A percentile compares a stretch with the other conserved stretches of the same genome.
phyloP scores from a whole-genome alignment of 2,113 vertebrate species.

The Hypocryptadius cinnamomeus region DNA sequence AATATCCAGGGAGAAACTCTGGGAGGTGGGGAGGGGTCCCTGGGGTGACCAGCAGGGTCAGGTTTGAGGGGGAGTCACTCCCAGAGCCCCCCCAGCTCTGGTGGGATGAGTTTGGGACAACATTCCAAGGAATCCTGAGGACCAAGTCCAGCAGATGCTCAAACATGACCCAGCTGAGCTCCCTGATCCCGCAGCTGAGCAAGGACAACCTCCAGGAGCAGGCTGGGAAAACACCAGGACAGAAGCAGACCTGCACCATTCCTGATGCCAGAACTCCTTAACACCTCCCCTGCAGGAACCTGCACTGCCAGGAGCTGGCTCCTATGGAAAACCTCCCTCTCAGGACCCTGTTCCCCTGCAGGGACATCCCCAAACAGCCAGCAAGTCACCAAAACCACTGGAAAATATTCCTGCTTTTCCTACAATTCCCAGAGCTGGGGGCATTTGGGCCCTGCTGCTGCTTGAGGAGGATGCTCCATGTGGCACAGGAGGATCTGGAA shows the following conservation, averaged over 20 bases:
- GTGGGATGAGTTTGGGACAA: not conserved
- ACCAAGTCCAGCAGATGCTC: not conserved
- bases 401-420: not conserved
- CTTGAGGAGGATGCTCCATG: not conserved
- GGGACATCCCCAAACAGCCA: not conserved
- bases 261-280: not conserved
- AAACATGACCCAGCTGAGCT: not conserved
- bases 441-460: not conserved
- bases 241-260: fast-evolving
- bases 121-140: not conserved
- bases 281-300: not conserved
- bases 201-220: not conserved
- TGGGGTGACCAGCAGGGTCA: not conserved
- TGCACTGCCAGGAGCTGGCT: not conserved
- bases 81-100: not conserved
- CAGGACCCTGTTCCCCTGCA: not conserved
- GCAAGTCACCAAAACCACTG: not conserved
- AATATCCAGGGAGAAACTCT: not conserved
- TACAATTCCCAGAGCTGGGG: not conserved
- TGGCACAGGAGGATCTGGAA: fast-evolving
- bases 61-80: not conserved
- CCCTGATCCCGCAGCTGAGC: not conserved
- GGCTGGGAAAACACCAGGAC: not conserved
- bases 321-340: not conserved
- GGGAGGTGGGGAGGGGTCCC: not conserved